These are phyloP conservation scores for Euzetes globulus DNA, from an alignment of 2,888 invertebrate species.

Conservation along the genomic window DNA sequence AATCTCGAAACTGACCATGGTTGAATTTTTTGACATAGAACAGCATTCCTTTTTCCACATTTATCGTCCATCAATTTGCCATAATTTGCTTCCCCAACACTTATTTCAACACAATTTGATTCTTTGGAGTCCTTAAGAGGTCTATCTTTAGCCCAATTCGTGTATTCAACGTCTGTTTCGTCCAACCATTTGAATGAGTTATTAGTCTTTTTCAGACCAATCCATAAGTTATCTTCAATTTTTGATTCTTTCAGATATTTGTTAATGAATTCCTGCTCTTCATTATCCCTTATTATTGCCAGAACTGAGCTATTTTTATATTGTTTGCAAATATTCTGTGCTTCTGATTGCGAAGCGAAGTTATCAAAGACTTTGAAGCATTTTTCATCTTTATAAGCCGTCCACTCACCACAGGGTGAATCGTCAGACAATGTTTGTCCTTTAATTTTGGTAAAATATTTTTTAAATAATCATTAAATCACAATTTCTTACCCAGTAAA, in stretches of 20 bases:
- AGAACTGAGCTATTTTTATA: neutral
- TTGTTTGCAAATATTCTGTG: neutral
- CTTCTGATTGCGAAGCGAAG: neutral
- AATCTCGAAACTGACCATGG: neutral
- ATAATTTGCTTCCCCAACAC: neutral
- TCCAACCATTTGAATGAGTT: neutral
- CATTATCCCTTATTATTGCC: neutral
- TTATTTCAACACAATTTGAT: neutral
- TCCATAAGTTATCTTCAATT: neutral
- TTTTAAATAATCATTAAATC: too few relatives aligned
- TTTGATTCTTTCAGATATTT: neutral
- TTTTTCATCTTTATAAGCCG: neutral
- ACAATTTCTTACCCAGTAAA: too few relatives aligned
- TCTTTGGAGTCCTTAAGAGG: neutral
- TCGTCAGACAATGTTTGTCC: too few relatives aligned
- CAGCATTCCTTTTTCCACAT: neutral
- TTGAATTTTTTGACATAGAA: neutral
- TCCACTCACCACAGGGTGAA: neutral
- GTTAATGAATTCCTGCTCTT: neutral
- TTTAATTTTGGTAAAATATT: too few relatives aligned
- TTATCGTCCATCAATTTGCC: neutral
- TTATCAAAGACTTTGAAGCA: neutral
- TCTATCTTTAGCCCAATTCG: neutral
- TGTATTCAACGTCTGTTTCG: neutral
- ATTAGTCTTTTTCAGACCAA: neutral